phyloP scores from a whole-genome alignment of 2,113 vertebrate species.

The Lipotes vexillifer region DNA sequence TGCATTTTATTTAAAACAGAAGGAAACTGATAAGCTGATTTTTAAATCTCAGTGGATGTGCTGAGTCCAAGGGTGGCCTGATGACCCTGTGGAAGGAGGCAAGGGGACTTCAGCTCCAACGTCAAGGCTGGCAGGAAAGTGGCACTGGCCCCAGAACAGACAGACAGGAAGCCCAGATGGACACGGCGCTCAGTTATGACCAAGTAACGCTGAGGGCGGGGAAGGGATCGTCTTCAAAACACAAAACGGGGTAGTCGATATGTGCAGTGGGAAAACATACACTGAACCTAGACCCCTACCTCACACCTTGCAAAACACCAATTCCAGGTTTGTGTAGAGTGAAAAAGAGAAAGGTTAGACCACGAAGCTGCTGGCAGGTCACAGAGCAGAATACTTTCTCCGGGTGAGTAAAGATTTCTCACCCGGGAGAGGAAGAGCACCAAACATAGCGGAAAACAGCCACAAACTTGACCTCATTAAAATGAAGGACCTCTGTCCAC shows the following conservation, averaged over 20 bases:
- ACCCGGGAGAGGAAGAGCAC: background rate
- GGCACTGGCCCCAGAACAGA: fast-evolving
- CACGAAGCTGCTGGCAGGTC: background rate
- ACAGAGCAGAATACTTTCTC: background rate
- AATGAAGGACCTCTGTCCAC: background rate
- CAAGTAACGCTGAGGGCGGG: fast-evolving
- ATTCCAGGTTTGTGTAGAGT: too few species aligned
- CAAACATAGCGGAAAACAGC: background rate
- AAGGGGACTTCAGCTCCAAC: fast-evolving
- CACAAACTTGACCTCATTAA: background rate
- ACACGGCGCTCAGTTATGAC: fast-evolving
- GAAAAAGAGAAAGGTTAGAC: background rate
- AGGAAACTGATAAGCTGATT: fast-evolving
- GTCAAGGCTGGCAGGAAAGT: background rate
- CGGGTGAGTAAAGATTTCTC: background rate
- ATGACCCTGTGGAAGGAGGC: fast-evolving
- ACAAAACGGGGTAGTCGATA: fast-evolving
- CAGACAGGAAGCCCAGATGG: background rate
- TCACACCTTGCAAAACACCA: too few species aligned
- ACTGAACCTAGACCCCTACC: fast-evolving
- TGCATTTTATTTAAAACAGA: background rate
- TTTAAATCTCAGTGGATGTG: background rate
- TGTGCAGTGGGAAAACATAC: fast-evolving
- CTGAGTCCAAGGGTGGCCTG: fast-evolving
- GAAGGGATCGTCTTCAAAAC: background rate